A percentile compares a stretch with the other conserved stretches of the same genome.
These are phyloP conservation scores for Lymantria dispar DNA, from an alignment of 2,888 invertebrate species.

Conservation along the genomic window DNA sequence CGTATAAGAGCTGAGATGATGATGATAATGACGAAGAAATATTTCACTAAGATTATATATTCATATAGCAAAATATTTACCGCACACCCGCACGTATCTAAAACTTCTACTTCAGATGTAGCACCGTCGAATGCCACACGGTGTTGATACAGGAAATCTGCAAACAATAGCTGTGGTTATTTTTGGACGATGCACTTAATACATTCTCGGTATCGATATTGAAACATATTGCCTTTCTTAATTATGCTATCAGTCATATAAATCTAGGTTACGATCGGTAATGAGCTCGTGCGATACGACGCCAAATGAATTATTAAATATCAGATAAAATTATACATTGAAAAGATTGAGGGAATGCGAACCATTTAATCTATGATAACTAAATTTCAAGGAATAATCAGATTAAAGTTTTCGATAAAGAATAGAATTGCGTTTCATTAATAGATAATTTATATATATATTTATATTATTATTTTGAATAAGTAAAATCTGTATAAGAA, in stretches of 20 bases:
- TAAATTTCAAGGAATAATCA: no score
- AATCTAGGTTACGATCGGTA: constrained; percentile 55
- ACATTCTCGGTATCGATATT: constrained; percentile 33
- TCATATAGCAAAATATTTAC: constrained; percentile 75
- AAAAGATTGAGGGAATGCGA: neutral
- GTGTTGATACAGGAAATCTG: constrained; percentile 91
- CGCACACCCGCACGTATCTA: constrained; percentile 90
- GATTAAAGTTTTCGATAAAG: no score
- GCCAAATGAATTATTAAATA: constrained; percentile 43
- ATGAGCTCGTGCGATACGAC: constrained; percentile 38
- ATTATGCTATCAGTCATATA: constrained; percentile 51
- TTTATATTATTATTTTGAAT: no score
- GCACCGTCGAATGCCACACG: constrained; percentile 89
- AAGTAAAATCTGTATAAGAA: no score
- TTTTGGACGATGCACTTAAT: constrained; percentile 26
- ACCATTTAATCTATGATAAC: no score
- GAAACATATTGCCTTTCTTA: constrained; percentile 43
- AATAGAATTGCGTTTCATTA: no score
- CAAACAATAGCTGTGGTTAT: constrained; percentile 39
- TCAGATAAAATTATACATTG: constrained; percentile 10
- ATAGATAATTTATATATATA: no score
- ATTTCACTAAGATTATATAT: constrained; percentile 1
- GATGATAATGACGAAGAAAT: neutral
- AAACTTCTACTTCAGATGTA: constrained; percentile 89
- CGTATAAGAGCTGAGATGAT: no score